These are phyloP conservation scores for Eulithis prunata DNA, from an alignment of 2,888 invertebrate genomes.

Conservation along the genomic window DNA sequence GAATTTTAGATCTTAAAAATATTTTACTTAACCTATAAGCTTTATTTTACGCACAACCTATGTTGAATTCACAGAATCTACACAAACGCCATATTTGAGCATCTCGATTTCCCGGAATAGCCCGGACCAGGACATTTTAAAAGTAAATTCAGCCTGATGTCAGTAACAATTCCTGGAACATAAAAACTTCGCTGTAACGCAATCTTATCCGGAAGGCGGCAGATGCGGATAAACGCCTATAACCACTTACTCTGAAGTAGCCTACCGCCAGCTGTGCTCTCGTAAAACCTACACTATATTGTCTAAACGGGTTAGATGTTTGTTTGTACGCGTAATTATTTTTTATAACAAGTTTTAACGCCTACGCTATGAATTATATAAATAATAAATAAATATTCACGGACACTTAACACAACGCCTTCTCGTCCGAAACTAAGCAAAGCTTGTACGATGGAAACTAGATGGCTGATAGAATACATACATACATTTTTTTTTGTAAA, in stretches of 20 bases:
- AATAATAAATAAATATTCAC: no score
- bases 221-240: constrained; percentile 33
- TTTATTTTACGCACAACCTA: no score
- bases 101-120: not conserved
- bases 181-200: constrained; percentile 21
- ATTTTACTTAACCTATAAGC: no score
- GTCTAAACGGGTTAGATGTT: not conserved
- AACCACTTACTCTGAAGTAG: constrained; percentile 34
- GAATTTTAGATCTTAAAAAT: no score
- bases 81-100: no score
- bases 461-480: no score
- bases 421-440: no score
- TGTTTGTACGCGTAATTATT: constrained; percentile 1
- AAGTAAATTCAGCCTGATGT: constrained; percentile 8
- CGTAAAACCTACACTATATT: constrained; percentile 9
- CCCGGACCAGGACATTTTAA: constrained; percentile 1
- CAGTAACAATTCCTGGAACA: constrained; percentile 17
- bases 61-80: no score
- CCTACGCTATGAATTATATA: no score
- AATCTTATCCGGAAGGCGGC: constrained; percentile 21
- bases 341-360: not conserved
- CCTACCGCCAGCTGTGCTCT: constrained; percentile 19
- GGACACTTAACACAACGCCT: no score
- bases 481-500: no score
- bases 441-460: no score